Evolutionary conservation across 2,888 invertebrate genomes (phyloP).

Genomic region (Chelonus formosanus): DNA sequence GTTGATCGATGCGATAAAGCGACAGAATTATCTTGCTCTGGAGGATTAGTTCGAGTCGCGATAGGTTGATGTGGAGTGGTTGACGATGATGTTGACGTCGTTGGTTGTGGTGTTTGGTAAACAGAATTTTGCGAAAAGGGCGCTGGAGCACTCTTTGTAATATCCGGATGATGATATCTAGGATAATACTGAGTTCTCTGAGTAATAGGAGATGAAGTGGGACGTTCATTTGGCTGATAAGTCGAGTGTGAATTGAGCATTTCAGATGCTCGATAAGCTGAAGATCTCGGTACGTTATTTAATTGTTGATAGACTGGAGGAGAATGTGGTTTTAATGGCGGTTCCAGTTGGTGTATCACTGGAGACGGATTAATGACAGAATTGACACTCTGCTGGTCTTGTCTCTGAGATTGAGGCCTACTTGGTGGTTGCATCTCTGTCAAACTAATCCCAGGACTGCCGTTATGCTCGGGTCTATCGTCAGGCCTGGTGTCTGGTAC

Average conservation of each 20-base stretch:
- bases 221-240: constrained; percentile 46
- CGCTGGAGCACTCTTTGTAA: constrained; percentile 57
- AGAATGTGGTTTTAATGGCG: constrained; percentile 48
- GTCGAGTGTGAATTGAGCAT: constrained; percentile 42
- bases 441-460: constrained; percentile 43
- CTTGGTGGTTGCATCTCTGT: constrained; percentile 60
- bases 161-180: constrained; percentile 61
- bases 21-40: constrained; percentile 9
- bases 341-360: constrained; percentile 52
- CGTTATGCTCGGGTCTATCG: constrained; percentile 46
- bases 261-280: constrained; percentile 44
- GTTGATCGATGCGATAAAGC: constrained; percentile 5
- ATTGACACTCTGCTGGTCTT: constrained; percentile 30
- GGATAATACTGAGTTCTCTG: constrained; percentile 60
- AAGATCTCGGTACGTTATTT: constrained; percentile 50
- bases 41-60: constrained; percentile 4
- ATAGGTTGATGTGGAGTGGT: background rate
- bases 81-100: constrained; percentile 34
- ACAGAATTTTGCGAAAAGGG: constrained; percentile 54
- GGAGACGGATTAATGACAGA: constrained; percentile 38
- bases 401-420: constrained; percentile 37
- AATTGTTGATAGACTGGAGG: constrained; percentile 58
- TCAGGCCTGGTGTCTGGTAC: constrained; percentile 60
- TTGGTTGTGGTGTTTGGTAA: constrained; percentile 57
- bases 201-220: constrained; percentile 39